These are phyloP conservation scores for Calidris pygmaea DNA, from an alignment of 2,113 vertebrate species.

Conservation along the genomic window DNA sequence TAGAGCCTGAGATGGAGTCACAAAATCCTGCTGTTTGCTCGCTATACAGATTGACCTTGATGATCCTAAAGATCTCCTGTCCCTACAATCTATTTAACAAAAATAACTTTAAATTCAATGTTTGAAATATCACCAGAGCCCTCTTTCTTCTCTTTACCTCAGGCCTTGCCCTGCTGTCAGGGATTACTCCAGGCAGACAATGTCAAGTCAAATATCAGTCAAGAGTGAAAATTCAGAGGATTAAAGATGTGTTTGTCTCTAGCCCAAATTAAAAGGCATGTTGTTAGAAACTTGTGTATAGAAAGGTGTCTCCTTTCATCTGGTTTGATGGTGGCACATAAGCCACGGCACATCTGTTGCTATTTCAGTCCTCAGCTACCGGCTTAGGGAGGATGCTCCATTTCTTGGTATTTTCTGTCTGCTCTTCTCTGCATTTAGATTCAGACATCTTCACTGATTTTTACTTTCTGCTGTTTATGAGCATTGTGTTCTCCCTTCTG, in stretches of 20 bases:
- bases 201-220: background rate
- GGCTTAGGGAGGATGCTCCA: background rate
- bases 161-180: background rate
- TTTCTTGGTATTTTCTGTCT: background rate
- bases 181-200: background rate
- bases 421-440: background rate
- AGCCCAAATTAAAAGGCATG: background rate
- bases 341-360: background rate
- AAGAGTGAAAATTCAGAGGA: background rate
- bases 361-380: background rate
- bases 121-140: background rate
- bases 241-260: background rate
- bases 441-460: background rate
- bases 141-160: background rate
- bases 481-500: background rate
- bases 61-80: background rate
- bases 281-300: background rate
- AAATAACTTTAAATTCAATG: background rate
- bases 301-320: background rate
- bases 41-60: background rate
- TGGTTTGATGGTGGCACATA: background rate
- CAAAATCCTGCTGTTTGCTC: background rate
- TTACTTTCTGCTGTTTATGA: background rate
- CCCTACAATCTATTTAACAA: background rate
- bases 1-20: background rate